phyloP scores from a whole-genome alignment of 2,113 vertebrate species.

The Toxostoma redivivum region DNA sequence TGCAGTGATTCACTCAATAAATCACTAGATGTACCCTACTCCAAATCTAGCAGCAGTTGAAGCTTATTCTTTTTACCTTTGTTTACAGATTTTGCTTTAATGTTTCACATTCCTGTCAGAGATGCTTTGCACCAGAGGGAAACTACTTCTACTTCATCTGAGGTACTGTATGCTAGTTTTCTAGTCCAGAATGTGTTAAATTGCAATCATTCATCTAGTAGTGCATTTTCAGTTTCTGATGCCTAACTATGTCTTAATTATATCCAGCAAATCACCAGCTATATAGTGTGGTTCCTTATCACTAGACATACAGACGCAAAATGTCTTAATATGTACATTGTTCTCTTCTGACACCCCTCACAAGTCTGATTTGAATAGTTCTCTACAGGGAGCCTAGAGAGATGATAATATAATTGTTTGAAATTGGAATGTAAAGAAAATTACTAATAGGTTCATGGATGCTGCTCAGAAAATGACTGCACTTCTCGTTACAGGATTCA shows the following conservation, averaged over 20 bases:
- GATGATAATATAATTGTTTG: background rate
- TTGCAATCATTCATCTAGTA: background rate
- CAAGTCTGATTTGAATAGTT: background rate
- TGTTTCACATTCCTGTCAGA: background rate
- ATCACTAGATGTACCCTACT: background rate
- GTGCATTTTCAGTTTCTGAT: background rate
- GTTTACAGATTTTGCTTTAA: background rate
- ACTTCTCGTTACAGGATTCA: background rate
- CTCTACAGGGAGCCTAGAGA: background rate
- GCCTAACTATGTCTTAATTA: slow-evolving; percentile 1
- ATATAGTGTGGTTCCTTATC: slow-evolving; percentile 3
- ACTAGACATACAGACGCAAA: background rate
- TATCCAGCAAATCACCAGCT: background rate
- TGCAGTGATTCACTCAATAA: background rate
- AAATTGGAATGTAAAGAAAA: background rate
- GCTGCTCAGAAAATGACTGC: background rate
- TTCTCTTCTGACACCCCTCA: background rate
- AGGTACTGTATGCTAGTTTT: background rate
- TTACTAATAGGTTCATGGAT: background rate
- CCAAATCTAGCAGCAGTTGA: background rate
- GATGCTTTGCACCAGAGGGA: background rate
- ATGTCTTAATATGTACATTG: background rate
- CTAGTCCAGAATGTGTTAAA: background rate
- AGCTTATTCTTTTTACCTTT: slow-evolving; percentile 6
- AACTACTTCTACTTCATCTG: background rate